These are phyloP conservation scores for Manis pentadactyla DNA, from an alignment of 2,797 vertebrate species.

Conservation along the genomic window DNA sequence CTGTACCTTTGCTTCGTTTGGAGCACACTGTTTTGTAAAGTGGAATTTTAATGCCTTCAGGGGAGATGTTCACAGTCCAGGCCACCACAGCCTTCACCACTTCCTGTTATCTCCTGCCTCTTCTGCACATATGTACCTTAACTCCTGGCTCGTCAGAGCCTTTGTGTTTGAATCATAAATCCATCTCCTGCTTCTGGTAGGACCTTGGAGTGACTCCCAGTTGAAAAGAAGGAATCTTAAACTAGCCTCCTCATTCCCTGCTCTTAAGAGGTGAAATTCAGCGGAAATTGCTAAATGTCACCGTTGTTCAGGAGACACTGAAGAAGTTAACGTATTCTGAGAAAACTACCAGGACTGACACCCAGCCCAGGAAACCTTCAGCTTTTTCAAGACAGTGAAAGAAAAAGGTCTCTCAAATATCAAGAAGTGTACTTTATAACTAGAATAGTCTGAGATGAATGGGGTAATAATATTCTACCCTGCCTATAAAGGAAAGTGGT, in stretches of 20 bases:
- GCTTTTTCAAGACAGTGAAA: not conserved
- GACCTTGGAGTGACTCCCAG: not conserved
- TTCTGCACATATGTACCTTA: not conserved
- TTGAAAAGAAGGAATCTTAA: constrained; percentile 28
- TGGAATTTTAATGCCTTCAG: not conserved
- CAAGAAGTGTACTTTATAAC: constrained; percentile 39
- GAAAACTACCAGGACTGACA: constrained; percentile 37
- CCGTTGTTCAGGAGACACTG: constrained; percentile 48
- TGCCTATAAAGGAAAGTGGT: constrained; percentile 68
- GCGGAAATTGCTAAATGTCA: constrained; percentile 58
- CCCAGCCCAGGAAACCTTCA: not conserved
- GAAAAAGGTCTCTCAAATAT: constrained; percentile 73
- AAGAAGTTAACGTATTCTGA: constrained; percentile 63
- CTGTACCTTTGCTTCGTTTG: not conserved
- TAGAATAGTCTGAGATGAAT: constrained; percentile 70
- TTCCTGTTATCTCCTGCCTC: not conserved
- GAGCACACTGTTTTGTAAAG: not conserved
- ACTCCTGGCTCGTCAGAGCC: not conserved
- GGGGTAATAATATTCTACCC: constrained; percentile 62
- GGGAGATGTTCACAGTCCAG: not conserved
- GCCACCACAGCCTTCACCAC: not conserved
- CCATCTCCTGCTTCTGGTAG: not conserved
- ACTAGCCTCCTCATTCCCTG: not conserved
- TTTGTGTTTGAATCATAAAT: not conserved
- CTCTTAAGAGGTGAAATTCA: constrained; percentile 31